Percentiles rank a stretch among this genome's conserved stretches.
These are phyloP conservation scores for Portunus trituberculatus DNA, from an alignment of 1,140 invertebrate species.

Conservation along the genomic window DNA sequence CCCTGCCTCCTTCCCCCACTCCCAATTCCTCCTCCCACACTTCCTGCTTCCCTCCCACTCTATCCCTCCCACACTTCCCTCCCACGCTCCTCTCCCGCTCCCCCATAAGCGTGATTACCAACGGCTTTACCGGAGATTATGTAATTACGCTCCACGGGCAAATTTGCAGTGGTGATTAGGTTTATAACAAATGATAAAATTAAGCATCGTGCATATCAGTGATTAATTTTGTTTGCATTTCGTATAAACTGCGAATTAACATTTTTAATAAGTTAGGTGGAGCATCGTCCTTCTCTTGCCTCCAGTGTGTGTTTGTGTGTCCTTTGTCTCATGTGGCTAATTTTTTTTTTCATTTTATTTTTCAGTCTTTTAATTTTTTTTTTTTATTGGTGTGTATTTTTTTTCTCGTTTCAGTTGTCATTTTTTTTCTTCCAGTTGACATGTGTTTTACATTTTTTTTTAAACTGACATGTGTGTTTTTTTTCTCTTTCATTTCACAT, in stretches of 20 bases:
- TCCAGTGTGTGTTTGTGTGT: neutral
- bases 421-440: no score
- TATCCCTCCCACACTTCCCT: neutral
- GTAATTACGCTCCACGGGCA: neutral
- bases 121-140: conserved; percentile 1
- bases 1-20: neutral
- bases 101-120: neutral
- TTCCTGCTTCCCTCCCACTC: neutral
- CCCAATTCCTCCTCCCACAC: neutral
- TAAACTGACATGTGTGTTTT: no score
- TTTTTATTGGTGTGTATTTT: no score
- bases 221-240: conserved; percentile 15
- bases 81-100: neutral
- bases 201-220: neutral
- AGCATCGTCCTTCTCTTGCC: no score
- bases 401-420: no score
- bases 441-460: no score
- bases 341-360: no score
- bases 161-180: neutral
- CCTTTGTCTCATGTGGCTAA: no score
- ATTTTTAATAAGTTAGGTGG: no score
- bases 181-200: conserved; percentile 15
- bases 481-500: no score
- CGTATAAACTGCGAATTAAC: no score
- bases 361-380: no score